Base-by-base conservation (phyloP, 2,797 vertebrate species). In the Strix occidentalis region DNA sequence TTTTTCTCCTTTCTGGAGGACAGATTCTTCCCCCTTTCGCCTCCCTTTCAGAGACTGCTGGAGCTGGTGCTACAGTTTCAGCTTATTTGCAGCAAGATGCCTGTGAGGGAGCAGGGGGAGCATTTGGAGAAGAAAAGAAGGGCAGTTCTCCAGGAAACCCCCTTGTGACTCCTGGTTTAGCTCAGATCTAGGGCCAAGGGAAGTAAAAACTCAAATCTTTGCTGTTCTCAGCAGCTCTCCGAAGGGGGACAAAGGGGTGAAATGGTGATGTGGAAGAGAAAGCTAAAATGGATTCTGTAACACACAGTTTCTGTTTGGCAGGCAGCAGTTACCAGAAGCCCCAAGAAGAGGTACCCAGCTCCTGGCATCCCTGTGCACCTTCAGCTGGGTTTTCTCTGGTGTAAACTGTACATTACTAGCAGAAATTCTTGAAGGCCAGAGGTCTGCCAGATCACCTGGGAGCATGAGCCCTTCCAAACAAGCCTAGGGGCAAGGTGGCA, bases 11-110 rank as follows among this genome's bases (percentile, higher is more conserved):
- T 82, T 41, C 77, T 61, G 51, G 21, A 83, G 53, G 13, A 75
- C 1, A 1, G 26, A 51, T 72, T 31, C 69, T 65, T 25, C 8
- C 11, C 29, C 0, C 19, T 89, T 58, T 53, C 0, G 0, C 10
- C 25, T 66, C 35, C 6, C 17, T 79, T 91, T 72, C 53, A 53
- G 77, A 57, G 43, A 18, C 51, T 84, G 35, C 46, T 77, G 35
- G 35, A 84, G 50, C 33, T 78, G 50, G 20, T 77, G 54, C 26
- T 83, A n/a, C 23, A 33, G 13, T 24, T 56, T 43, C n/a, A 18
- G 8, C 37, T 54, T 29, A 72, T 69, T 24, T 72, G 15, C 70
- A 87, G n/a, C 9, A 65, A 76, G 43, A 84, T 58, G n/a, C 43
- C 25, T 2, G 0, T 0, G 3, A 84, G 74, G 45, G 37, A 80